These are phyloP conservation scores for Drosophila kanekoi DNA, from an alignment of 2,888 invertebrate genomes.

Conservation along the genomic window DNA sequence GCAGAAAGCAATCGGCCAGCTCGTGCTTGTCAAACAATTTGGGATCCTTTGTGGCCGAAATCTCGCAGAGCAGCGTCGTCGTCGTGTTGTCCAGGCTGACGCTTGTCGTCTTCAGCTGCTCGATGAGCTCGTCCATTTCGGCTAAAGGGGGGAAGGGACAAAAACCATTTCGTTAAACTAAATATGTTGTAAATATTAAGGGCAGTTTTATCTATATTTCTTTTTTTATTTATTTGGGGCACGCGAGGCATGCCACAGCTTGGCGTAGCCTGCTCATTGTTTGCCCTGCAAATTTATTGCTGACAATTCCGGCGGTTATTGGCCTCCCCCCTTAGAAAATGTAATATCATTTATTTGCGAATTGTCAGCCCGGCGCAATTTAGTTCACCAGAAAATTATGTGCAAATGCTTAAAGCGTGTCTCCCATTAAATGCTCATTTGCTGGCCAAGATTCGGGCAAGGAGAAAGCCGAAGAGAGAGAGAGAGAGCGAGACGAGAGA, in stretches of 20 bases:
- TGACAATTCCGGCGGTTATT: constrained; percentile 41
- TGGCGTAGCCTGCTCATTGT: constrained; percentile 36
- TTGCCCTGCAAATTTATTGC: constrained; percentile 48
- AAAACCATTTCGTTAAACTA: constrained; percentile 17
- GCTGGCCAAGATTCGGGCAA: neutral
- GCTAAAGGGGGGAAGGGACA: constrained; percentile 53
- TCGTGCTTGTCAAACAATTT: constrained; percentile 84
- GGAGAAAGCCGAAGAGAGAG: neutral
- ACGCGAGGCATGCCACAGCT: constrained; percentile 40
- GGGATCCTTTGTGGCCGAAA: constrained; percentile 83
- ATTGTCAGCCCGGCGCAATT: constrained; percentile 44
- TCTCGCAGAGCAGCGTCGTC: constrained; percentile 79
- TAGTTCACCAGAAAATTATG: constrained; percentile 30
- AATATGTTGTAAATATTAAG: constrained; percentile 9
- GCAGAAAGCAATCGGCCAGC: constrained; percentile 82
- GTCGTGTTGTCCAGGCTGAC: constrained; percentile 73
- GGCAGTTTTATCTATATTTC: constrained; percentile 23
- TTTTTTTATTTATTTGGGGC: constrained; percentile 37
- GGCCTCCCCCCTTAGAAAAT: constrained; percentile 16
- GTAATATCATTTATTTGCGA: constrained; percentile 45
- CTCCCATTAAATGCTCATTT: constrained; percentile 63
- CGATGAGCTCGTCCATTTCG: constrained; percentile 84
- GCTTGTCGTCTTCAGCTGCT: constrained; percentile 82
- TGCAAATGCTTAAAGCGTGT: constrained; percentile 56
- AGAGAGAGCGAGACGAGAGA: neutral